Conservation (phyloP, 2,113 vertebrate genomes). For the Rhinichthys klamathensis region DNA sequence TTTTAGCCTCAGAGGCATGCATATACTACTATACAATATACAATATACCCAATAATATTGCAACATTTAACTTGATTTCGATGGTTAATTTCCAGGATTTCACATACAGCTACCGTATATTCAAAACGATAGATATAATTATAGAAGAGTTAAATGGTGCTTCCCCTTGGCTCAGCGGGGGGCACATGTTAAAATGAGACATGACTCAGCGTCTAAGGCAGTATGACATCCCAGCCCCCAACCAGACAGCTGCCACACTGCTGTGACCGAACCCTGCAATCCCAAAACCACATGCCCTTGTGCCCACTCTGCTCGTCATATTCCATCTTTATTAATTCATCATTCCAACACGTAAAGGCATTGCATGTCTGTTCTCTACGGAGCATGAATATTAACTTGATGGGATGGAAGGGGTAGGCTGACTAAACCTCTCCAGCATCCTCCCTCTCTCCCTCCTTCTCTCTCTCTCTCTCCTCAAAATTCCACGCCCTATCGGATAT, state of each 20-base stretch:
- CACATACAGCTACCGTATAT: background rate
- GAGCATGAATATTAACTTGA: slow-evolving; percentile 66
- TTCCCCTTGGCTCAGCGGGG: background rate
- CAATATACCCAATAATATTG: background rate
- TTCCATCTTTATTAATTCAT: slow-evolving; percentile 31
- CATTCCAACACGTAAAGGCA: slow-evolving; percentile 3
- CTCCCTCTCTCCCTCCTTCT: slow-evolving; percentile 29
- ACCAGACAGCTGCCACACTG: slow-evolving; percentile 20
- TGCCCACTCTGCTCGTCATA: slow-evolving; percentile 45
- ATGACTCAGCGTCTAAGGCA: slow-evolving; percentile 21
- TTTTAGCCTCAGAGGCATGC: background rate
- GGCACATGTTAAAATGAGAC: slow-evolving; percentile 37
- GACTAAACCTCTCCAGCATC: slow-evolving; percentile 55
- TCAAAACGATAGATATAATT: background rate
- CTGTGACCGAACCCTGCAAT: slow-evolving; percentile 24
- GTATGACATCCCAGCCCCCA: slow-evolving; percentile 17
- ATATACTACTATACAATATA: background rate
- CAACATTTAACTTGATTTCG: background rate
- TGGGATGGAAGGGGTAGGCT: slow-evolving; percentile 53
- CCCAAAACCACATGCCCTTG: background rate
- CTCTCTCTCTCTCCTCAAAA: slow-evolving; percentile 68
- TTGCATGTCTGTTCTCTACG: slow-evolving; percentile 38
- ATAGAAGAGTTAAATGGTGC: background rate
- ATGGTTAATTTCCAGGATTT: background rate
- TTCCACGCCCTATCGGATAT: slow-evolving; percentile 70